phyloP scores from a whole-genome alignment of 2,888 invertebrate genomes.

The Ochropleura plecta region DNA sequence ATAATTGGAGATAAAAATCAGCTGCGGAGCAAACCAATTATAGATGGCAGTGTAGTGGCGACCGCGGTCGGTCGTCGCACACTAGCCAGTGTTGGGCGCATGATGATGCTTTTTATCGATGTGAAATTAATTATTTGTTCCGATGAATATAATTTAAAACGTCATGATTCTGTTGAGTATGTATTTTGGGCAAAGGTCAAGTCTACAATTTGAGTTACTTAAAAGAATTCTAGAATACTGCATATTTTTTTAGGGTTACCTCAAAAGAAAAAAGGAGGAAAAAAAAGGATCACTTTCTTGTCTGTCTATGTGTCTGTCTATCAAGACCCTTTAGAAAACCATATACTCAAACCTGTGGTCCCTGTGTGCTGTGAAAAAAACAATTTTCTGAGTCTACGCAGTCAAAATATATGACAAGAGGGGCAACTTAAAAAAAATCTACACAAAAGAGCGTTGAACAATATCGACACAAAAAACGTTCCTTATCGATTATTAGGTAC shows the following conservation, averaged over 20 bases:
- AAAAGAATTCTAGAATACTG: not conserved
- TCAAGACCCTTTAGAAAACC: no score
- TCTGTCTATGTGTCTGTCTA: no score
- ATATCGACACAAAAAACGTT: not conserved
- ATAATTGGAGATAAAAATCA: constrained; percentile 90
- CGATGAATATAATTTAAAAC: not conserved
- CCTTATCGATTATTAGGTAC: constrained; percentile 48
- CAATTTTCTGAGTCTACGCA: no score
- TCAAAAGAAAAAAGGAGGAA: no score
- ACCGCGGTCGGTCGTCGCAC: constrained; percentile 73
- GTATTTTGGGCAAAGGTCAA: not conserved
- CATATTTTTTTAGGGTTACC: no score
- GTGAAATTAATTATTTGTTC: not conserved
- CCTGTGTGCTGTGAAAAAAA: no score
- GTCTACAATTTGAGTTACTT: not conserved
- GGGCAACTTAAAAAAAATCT: no score
- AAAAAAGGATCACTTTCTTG: no score
- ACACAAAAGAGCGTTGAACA: not conserved
- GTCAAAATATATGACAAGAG: no score
- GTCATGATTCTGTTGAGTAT: not conserved
- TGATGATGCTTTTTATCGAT: constrained; percentile 45
- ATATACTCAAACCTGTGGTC: no score
- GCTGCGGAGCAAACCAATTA: constrained; percentile 86
- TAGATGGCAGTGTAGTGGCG: constrained; percentile 83
- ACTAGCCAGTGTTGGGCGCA: constrained; percentile 68